These are phyloP conservation scores for Halisarca cf. caerulea DNA, from an alignment of 37 sponge, comb jelly and placozoan species.

Conservation along the genomic window DNA sequence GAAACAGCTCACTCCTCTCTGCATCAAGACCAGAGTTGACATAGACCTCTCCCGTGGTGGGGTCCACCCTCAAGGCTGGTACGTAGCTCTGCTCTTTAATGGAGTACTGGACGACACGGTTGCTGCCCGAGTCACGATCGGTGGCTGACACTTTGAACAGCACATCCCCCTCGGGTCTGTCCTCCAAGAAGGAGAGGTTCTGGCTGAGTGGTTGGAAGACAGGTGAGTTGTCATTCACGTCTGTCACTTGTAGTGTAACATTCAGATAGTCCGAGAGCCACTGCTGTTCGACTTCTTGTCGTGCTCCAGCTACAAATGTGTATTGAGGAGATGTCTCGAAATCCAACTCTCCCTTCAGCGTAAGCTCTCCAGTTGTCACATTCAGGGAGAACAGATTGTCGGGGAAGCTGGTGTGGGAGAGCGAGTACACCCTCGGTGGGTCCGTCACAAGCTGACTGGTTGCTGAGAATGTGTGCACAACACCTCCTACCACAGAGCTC, in stretches of 20 bases:
- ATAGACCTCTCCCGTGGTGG: slow-evolving; percentile 32
- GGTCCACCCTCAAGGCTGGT: slow-evolving; percentile 13
- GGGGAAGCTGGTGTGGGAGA: not conserved
- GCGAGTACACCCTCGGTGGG: not conserved
- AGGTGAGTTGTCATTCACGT: slow-evolving; percentile 79
- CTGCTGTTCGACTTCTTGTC: slow-evolving; percentile 34
- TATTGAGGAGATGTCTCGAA: slow-evolving; percentile 52
- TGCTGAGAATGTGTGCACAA: slow-evolving; percentile 30
- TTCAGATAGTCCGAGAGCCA: slow-evolving; percentile 19
- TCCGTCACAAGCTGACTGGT: slow-evolving; percentile 25
- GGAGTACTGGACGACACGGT: slow-evolving; percentile 42
- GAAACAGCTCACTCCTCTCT: not conserved
- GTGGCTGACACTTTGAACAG: slow-evolving; percentile 48
- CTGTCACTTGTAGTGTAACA: slow-evolving; percentile 50
- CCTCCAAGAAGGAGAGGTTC: slow-evolving; percentile 41
- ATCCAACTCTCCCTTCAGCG: slow-evolving; percentile 27
- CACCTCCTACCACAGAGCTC: not conserved
- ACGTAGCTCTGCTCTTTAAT: slow-evolving; percentile 31
- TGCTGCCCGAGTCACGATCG: slow-evolving; percentile 69
- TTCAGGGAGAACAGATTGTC: slow-evolving; percentile 43
- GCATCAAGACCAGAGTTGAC: slow-evolving; percentile 8
- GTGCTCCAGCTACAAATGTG: slow-evolving; percentile 47
- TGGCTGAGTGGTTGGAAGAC: slow-evolving; percentile 37
- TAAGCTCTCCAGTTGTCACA: slow-evolving; percentile 56
- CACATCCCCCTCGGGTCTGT: slow-evolving; percentile 1